Percentiles rank a stretch among this genome's conserved stretches.
Conservation (phyloP, 2,888 invertebrate species). For the Barypeithes pellucidus region DNA sequence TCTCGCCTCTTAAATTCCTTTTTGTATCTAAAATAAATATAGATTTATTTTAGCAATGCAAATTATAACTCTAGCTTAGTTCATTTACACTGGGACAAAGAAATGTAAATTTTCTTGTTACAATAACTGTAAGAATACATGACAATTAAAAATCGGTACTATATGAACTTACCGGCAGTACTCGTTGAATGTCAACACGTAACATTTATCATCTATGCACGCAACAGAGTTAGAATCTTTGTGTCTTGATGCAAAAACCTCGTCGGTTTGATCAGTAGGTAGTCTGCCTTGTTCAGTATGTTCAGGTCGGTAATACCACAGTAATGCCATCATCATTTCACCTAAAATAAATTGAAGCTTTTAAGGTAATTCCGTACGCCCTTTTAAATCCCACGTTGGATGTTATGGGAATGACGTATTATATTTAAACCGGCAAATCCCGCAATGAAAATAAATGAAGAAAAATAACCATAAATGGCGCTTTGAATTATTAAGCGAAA, state of each 20-base stretch:
- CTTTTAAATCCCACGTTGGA: no score
- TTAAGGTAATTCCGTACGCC: no score
- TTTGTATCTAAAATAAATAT: conserved; percentile 80
- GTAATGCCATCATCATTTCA: conserved; percentile 97
- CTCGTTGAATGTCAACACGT: conserved; percentile 95
- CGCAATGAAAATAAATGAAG: no score
- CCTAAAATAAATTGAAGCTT: conserved; percentile 79
- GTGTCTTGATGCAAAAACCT: conserved; percentile 96
- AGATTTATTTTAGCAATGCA: background rate
- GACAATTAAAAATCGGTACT: background rate
- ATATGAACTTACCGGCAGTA: conserved; percentile 86
- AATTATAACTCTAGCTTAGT: background rate
- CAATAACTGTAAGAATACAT: background rate
- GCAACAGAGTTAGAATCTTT: conserved; percentile 96
- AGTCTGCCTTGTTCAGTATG: conserved; percentile 93
- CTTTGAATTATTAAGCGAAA: no score
- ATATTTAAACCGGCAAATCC: no score
- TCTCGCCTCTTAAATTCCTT: conserved; percentile 86
- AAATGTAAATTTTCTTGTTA: no score
- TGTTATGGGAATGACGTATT: no score
- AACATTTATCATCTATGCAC: conserved; percentile 98
- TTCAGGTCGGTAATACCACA: conserved; percentile 99
- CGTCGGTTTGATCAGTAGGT: conserved; percentile 87
- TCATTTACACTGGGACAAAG: no score
- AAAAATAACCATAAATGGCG: no score